Evolutionary conservation across 2,888 invertebrate genomes (phyloP), one percentile per base, ranked within the genome.

Genomic region (Lamellibrachia columna): DNA sequence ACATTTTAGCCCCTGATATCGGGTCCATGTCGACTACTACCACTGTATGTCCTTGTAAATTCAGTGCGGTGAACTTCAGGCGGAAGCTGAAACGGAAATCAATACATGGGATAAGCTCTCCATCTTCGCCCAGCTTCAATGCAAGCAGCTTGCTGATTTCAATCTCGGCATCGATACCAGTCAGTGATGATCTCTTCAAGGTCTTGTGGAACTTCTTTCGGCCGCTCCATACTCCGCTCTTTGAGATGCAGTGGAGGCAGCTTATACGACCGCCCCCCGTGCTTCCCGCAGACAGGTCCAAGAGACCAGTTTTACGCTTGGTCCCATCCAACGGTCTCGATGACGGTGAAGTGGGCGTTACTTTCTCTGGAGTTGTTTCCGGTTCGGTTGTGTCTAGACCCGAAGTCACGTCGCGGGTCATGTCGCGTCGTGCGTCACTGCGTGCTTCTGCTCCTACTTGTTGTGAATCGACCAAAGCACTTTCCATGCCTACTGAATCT

Each of bases 21-120:
- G 93, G 92, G 15, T 91, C 28, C 90, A 92, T 90, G 58, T 92
- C 92, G 8, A 94, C 52, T 28, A 52, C 91, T 40, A 92, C 53
- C 91, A 53, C 28, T 22, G 91, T 91, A 22, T 53, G 40, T 11
- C 91, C 91, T 22, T 9, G 40, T 9, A 22, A 53, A 52, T 93
- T 92, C 22, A 92, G 4, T 75, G 93, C 55, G 1, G 93, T 93
- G 52, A 94, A 93, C 58, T 91, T 93, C 92, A 92, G 92, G 90
- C 94, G 93, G 4, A 94, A 92, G 75, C 75, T 75, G 75, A 75
- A 92, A n/a, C 75, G 15, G 75, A 75, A 75, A 22, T 75, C 75
- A 11, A 60, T 92, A 11, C 40, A 22, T 22, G 52, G n/a, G 92
- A 40, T 40, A 22, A 22, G 91, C 52, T 53, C 40, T 40, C 40